These are phyloP conservation scores for Dolichomitus sp. DNA, from an alignment of 2,888 invertebrate genomes.

Conservation along the genomic window DNA sequence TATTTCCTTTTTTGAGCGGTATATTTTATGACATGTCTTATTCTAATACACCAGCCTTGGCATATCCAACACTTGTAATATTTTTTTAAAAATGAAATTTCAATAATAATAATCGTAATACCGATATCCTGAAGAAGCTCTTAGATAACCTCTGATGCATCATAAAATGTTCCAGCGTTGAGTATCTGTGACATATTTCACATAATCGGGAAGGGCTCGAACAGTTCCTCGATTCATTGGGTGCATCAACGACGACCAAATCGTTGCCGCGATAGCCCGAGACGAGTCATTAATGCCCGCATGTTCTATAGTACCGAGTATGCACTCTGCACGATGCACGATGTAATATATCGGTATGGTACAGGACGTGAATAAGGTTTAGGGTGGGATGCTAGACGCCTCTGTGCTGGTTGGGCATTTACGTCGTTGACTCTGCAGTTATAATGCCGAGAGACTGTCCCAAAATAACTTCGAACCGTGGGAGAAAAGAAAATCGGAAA, in stretches of 20 bases:
- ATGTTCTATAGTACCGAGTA: conserved; percentile 22
- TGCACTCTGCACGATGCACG: neutral
- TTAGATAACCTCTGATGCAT: neutral
- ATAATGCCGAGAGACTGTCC: neutral
- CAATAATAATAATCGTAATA: neutral
- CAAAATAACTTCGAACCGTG: conserved; percentile 1
- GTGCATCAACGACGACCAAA: conserved; percentile 9
- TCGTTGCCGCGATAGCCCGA: conserved; percentile 15
- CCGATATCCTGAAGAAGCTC: neutral
- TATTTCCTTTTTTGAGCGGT: too few species aligned
- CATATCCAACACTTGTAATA: too few species aligned
- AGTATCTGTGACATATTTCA: conserved; percentile 16
- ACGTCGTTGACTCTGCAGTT: conserved; percentile 2
- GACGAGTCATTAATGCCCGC: conserved; percentile 32
- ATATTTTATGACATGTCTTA: too few species aligned
- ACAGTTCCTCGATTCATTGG: conserved; percentile 51
- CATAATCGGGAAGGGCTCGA: conserved; percentile 26
- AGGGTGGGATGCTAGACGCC: conserved; percentile 4
- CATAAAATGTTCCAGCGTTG: neutral
- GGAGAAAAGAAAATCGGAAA: conserved; percentile 6
- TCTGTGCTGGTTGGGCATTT: neutral
- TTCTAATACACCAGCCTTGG: too few species aligned
- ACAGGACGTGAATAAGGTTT: conserved; percentile 1
- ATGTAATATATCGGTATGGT: neutral
- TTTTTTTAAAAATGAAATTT: too few species aligned